Evolutionary conservation across 2,113 vertebrate genomes (phyloP).

Genomic region (Gasterosteus aculeatus): DNA sequence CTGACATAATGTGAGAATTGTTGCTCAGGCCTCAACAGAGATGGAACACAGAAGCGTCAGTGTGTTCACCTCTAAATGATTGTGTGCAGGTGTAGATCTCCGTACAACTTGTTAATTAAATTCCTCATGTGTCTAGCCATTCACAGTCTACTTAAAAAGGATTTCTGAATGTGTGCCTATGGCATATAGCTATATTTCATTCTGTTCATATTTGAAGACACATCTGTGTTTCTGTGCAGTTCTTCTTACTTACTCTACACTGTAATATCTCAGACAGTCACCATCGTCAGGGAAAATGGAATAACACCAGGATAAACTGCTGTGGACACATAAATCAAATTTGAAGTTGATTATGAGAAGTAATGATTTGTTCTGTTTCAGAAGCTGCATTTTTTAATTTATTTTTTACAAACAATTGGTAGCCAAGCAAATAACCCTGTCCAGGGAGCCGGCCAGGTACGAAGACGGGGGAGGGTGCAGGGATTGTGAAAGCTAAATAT

Average conservation of each 20-base stretch:
- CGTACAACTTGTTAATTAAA: neutral
- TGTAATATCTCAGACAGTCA: constrained; percentile 24
- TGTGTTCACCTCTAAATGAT: neutral
- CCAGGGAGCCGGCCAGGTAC: constrained; percentile 48
- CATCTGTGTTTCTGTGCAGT: neutral
- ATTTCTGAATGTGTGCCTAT: neutral
- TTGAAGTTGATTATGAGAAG: constrained; percentile 57
- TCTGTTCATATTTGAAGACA: constrained; percentile 36
- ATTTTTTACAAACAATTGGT: constrained; percentile 65
- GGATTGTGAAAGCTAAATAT: constrained; percentile 68
- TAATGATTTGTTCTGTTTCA: constrained; percentile 51
- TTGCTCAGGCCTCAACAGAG: neutral
- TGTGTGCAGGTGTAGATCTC: neutral
- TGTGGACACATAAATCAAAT: constrained; percentile 39
- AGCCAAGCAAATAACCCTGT: constrained; percentile 49
- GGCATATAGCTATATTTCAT: constrained; percentile 11
- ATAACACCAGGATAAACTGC: constrained; percentile 4
- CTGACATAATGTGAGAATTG: constrained; percentile 3
- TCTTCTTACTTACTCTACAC: constrained; percentile 5
- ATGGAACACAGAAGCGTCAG: neutral
- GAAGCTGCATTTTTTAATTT: constrained; percentile 32
- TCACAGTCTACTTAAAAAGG: neutral
- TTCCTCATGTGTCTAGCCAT: neutral
- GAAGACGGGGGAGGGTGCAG: constrained; percentile 35
- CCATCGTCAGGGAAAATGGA: constrained; percentile 36